These are phyloP conservation scores for Budorcas taxicolor DNA, from an alignment of 2,113 vertebrate species.

Conservation along the genomic window DNA sequence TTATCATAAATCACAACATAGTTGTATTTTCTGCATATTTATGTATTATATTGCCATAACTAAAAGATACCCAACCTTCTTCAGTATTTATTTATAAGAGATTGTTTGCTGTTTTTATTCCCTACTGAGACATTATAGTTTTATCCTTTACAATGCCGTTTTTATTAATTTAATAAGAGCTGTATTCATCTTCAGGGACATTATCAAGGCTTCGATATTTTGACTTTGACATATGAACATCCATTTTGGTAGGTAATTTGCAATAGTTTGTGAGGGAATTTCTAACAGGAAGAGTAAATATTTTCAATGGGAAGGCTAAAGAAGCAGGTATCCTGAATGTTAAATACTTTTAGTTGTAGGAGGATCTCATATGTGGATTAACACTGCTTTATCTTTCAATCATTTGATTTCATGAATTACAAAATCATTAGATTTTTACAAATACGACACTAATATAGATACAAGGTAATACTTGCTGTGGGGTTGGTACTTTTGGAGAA, in stretches of 20 bases:
- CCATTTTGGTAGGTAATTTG: background rate
- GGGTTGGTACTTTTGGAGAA: background rate
- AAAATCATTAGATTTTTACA: background rate
- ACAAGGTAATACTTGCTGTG: background rate
- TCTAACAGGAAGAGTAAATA: slow-evolving; percentile 4
- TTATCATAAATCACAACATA: background rate
- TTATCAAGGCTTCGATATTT: slow-evolving; percentile 13
- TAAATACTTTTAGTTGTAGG: background rate
- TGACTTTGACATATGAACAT: background rate
- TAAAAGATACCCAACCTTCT: background rate
- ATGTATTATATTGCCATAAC: background rate
- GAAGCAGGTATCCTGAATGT: background rate
- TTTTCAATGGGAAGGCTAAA: background rate
- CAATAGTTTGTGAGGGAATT: background rate
- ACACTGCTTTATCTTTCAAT: background rate
- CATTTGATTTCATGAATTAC: background rate
- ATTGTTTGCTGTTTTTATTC: background rate
- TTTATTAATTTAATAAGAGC: slow-evolving; percentile 17
- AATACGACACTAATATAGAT: background rate
- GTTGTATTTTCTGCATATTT: background rate
- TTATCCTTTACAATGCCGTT: background rate
- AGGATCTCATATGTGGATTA: background rate
- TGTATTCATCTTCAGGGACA: background rate
- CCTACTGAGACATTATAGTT: background rate
- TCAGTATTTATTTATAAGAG: background rate